Evolutionary conservation across 2,888 invertebrate species (phyloP), one percentile per base, ranked within the genome.

Genomic region (Campoplex capitator): DNA sequence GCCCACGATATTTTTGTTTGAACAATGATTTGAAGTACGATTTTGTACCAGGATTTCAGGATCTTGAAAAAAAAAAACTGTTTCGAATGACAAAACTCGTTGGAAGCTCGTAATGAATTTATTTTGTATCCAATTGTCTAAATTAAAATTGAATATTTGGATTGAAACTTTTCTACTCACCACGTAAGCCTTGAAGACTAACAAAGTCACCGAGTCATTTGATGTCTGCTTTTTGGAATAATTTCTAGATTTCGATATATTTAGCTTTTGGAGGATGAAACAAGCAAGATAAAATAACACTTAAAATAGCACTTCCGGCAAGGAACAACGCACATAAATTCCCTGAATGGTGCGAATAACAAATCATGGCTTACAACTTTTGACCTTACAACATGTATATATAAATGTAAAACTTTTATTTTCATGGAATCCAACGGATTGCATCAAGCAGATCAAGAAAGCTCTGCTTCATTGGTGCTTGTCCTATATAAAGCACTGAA

Each of bases 361-460:
- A 13, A 28, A 58, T 58, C 58, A 28, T 28, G 28, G 58, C 58
- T 58, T 28, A 58, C 23, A 48, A 48, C 70, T 48, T 48, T 48
- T 48, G 23, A 48, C n/a, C 7, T 70, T 48, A 48, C 65, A 23
- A 13, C 3, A 38, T 18, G 18, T 28, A 28, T 13, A n/a, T 1
- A 9, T 11, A 45, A 1, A 45, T 45, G 11, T n/a, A 18, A 65
- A 48, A 62, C 18, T 45, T 65, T 32, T 9, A 8, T 76, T 76
- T 51, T n/a, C 16, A 58, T 48, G n/a, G 2, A 65, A 51, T 76
- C 6, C 76, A 35, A 48, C 35, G 48, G 48, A 65, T 65, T 48
- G 51, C 51, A 70, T 35, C 70, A 65, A 81, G 58, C 35, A 32
- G 67, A 82, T 85, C 23, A 56, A 74, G 56, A 78, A 74, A 67